phyloP scores from a whole-genome alignment of 30 jellyfish, hydroid and myxozoan species.

The Chrysaora quinquecirrha region DNA sequence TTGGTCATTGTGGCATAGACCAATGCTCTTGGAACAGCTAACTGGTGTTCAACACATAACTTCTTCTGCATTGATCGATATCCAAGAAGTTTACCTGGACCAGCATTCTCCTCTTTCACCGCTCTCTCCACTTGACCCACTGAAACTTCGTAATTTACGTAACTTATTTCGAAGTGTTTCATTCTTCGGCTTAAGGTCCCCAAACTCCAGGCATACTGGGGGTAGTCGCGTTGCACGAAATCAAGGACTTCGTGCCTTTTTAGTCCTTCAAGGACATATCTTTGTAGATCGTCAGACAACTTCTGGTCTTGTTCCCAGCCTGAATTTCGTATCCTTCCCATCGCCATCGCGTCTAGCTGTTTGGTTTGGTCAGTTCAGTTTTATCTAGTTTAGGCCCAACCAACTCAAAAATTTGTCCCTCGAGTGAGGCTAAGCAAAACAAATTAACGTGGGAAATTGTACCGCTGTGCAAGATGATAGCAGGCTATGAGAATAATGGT shows the following conservation, averaged over 20 bases:
- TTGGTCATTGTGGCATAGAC: not conserved
- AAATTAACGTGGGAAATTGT: not conserved
- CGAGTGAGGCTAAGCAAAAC: constrained; percentile 1
- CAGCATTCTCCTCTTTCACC: constrained; percentile 5
- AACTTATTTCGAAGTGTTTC: constrained; percentile 22
- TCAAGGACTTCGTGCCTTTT: constrained; percentile 33
- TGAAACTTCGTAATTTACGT: not conserved
- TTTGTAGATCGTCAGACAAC: constrained; percentile 2
- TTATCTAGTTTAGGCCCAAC: not conserved
- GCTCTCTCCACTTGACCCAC: constrained; percentile 7
- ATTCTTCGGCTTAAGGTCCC: constrained; percentile 19
- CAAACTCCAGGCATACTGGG: constrained; percentile 58
- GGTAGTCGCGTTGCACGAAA: constrained; percentile 33
- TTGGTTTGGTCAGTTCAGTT: constrained; percentile 1
- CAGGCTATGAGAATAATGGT: constrained; percentile 2
- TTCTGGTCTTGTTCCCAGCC: not conserved
- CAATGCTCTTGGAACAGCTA: constrained; percentile 4
- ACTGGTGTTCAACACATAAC: constrained; percentile 1
- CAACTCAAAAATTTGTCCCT: constrained; percentile 1
- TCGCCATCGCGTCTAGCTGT: constrained; percentile 7
- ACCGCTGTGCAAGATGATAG: not conserved
- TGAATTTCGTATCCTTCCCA: constrained; percentile 2
- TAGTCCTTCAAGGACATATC: constrained; percentile 2
- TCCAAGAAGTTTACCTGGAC: constrained; percentile 4
- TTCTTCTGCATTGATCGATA: constrained; percentile 1